Conservation (phyloP, 2,797 vertebrate genomes). For the Heliangelus exortis region DNA sequence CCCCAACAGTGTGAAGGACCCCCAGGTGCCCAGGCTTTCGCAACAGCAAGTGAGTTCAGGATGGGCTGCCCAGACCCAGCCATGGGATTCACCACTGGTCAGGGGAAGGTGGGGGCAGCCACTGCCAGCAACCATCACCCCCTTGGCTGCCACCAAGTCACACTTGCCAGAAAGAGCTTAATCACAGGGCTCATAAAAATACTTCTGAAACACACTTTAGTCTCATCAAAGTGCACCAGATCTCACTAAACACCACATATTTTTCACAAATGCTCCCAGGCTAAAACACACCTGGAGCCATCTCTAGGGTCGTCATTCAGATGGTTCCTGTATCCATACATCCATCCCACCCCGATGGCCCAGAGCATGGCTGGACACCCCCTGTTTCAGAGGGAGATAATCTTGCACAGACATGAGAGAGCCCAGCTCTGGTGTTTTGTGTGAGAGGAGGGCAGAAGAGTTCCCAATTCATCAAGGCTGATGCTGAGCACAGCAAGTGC, state of each 20-base stretch:
- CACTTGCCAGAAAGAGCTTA: neutral
- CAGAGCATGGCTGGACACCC: neutral
- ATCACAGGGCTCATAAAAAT: constrained; percentile 44
- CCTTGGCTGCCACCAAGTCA: neutral
- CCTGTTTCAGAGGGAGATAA: neutral
- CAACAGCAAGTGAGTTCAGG: neutral
- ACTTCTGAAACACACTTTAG: neutral
- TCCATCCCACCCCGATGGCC: neutral
- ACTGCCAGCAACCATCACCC: accelerated
- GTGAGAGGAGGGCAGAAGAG: neutral
- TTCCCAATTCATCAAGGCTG: neutral
- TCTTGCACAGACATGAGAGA: accelerated
- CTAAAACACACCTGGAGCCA: neutral
- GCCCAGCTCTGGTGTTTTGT: neutral
- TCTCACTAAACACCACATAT: neutral
- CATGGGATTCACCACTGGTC: neutral
- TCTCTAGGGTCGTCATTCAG: neutral
- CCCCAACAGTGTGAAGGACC: neutral
- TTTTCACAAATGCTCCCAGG: constrained; percentile 3
- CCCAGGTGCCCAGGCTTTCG: neutral
- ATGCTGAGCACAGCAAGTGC: neutral
- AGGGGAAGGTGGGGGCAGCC: neutral
- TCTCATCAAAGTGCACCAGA: neutral
- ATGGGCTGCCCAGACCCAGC: neutral
- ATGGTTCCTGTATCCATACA: neutral